These are phyloP conservation scores for Rhadinocentrus ornatus DNA, from an alignment of 2,797 vertebrate species.

Conservation along the genomic window DNA sequence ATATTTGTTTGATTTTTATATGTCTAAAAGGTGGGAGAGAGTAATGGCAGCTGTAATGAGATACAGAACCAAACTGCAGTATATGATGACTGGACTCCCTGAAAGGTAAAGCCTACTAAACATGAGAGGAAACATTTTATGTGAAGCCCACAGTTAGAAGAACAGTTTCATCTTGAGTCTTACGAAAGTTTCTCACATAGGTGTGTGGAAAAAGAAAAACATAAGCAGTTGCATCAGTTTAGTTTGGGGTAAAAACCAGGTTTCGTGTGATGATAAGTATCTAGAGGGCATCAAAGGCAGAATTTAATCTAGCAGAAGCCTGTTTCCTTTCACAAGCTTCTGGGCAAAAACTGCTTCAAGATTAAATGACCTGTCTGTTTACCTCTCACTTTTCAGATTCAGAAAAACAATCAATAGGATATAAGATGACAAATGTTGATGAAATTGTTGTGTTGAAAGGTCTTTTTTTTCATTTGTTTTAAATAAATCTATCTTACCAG, in stretches of 20 bases:
- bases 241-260: not conserved
- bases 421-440: not conserved
- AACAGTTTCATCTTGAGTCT: not conserved
- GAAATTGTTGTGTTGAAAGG: not conserved
- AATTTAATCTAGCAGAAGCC: conserved; percentile 11
- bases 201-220: not conserved
- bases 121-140: conserved; percentile 1
- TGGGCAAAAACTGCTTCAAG: conserved; percentile 9
- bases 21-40: not conserved
- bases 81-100: not conserved
- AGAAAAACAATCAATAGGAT: not conserved
- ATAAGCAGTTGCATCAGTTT: not conserved
- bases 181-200: conserved; percentile 3
- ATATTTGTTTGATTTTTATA: not conserved
- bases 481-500: not conserved
- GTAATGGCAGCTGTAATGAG: not conserved
- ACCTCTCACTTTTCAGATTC: not conserved
- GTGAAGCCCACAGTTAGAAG: not conserved
- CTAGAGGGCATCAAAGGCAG: conserved; percentile 9
- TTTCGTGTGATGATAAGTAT: not conserved
- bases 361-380: not conserved
- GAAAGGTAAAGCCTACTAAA: not conserved
- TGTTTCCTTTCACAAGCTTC: not conserved
- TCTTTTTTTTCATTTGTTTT: not conserved
- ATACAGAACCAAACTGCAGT: not conserved